Percentiles rank a stretch among this genome's conserved stretches.
Evolutionary conservation across 1,140 invertebrate species (phyloP).

Genomic region (Magallana angulata): DNA sequence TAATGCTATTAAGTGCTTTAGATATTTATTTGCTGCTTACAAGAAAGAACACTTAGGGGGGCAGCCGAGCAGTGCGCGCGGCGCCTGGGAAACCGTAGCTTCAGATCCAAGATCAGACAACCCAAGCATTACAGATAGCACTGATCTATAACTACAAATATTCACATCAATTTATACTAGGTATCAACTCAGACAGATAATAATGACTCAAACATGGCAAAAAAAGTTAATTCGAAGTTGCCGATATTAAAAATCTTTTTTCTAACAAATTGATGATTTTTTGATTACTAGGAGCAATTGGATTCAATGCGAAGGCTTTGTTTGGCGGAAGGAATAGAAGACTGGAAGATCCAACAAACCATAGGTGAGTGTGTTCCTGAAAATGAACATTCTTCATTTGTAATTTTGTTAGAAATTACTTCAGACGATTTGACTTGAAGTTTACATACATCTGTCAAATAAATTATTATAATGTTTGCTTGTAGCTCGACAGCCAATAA

Average conservation of each 20-base stretch:
- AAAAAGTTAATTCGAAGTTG: too few relatives aligned
- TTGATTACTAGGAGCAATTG: conserved; percentile 62
- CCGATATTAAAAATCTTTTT: too few relatives aligned
- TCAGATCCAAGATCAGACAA: too few relatives aligned
- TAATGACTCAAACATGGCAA: too few relatives aligned
- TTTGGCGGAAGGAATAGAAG: conserved; percentile 63
- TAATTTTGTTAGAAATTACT: too few relatives aligned
- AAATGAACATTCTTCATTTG: too few relatives aligned
- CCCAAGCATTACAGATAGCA: too few relatives aligned
- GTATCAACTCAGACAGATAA: too few relatives aligned
- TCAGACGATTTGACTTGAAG: too few relatives aligned
- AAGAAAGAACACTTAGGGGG: conserved; percentile 7
- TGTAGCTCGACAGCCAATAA: conserved; percentile 55
- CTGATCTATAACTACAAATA: too few relatives aligned
- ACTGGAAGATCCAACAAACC: conserved; percentile 65
- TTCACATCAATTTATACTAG: too few relatives aligned
- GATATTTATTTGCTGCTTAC: neutral
- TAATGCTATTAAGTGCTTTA: neutral
- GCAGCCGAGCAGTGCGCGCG: neutral
- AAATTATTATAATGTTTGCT: neutral
- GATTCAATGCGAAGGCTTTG: conserved; percentile 62
- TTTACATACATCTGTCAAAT: too few relatives aligned
- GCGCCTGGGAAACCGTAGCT: neutral
- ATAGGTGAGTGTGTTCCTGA: conserved; percentile 50
- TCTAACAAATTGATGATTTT: neutral